phyloP scores from a whole-genome alignment of 1,140 invertebrate species.

The Drosophila pruinosa region DNA sequence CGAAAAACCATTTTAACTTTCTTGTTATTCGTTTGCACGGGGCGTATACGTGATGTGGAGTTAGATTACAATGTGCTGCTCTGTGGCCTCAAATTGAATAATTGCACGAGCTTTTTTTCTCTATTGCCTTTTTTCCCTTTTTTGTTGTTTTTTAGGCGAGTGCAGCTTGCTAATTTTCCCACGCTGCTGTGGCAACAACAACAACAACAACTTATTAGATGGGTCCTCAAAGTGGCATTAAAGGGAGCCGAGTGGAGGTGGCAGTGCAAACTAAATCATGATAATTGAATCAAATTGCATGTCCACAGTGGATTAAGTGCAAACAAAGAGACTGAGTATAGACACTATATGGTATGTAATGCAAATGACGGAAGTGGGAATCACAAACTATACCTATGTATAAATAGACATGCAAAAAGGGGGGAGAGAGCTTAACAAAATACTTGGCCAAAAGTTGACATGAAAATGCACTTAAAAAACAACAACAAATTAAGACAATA shows the following conservation, averaged over 20 bases:
- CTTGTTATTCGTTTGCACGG: background rate
- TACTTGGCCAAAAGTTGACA: too few species aligned
- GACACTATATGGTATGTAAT: too few species aligned
- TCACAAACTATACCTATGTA: background rate
- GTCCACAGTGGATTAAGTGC: conserved; percentile 63
- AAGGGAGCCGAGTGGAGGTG: background rate
- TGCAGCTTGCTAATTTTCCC: conserved; percentile 62
- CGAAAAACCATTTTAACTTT: background rate
- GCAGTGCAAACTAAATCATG: conserved; percentile 53
- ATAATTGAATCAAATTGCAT: conserved; percentile 79
- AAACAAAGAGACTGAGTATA: conserved; percentile 16
- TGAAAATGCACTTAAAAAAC: too few species aligned
- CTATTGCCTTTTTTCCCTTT: background rate
- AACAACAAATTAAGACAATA: too few species aligned
- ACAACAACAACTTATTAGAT: conserved; percentile 9
- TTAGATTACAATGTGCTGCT: conserved; percentile 2
- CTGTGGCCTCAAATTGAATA: conserved; percentile 67
- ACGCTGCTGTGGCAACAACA: conserved; percentile 39
- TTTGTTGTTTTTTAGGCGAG: conserved; percentile 6
- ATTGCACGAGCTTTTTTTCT: conserved; percentile 58
- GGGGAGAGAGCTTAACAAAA: too few species aligned
- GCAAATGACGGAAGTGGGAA: background rate
- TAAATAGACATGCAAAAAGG: too few species aligned
- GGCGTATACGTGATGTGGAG: conserved; percentile 35
- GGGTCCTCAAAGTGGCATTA: background rate